Evolutionary conservation across 2,113 vertebrate species (phyloP).

Genomic region (Hyperopisus bebe): DNA sequence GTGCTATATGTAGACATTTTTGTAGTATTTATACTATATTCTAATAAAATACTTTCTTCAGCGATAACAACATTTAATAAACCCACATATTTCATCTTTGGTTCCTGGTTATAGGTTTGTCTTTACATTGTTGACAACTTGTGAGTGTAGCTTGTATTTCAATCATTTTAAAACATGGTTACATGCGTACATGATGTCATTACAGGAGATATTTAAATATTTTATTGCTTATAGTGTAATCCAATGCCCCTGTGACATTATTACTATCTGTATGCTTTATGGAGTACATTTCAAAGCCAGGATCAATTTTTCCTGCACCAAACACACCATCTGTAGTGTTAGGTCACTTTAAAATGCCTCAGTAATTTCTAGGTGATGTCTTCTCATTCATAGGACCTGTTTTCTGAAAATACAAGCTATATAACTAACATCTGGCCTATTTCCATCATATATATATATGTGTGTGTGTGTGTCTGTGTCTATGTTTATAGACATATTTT

Average conservation of each 20-base stretch:
- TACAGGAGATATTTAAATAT: neutral
- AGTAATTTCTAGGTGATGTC: neutral
- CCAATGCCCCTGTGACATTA: neutral
- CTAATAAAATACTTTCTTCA: neutral
- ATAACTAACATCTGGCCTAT: neutral
- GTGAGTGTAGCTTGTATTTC: neutral
- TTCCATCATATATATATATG: neutral
- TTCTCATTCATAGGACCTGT: neutral
- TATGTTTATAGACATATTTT: neutral
- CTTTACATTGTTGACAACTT: neutral
- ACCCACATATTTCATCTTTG: neutral
- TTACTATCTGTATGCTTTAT: neutral
- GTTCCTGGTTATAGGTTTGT: neutral
- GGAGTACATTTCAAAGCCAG: neutral
- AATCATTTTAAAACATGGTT: neutral
- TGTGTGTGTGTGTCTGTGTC: neutral
- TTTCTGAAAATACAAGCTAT: neutral
- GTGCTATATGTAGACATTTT: neutral
- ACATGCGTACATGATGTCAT: neutral
- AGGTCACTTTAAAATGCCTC: neutral
- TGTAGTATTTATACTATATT: neutral
- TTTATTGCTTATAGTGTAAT: neutral
- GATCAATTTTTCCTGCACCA: neutral
- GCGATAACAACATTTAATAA: neutral
- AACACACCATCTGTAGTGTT: conserved; percentile 1